Evolutionary conservation across 2,113 vertebrate genomes (phyloP).

Genomic region (Hyperoodon ampullatus): DNA sequence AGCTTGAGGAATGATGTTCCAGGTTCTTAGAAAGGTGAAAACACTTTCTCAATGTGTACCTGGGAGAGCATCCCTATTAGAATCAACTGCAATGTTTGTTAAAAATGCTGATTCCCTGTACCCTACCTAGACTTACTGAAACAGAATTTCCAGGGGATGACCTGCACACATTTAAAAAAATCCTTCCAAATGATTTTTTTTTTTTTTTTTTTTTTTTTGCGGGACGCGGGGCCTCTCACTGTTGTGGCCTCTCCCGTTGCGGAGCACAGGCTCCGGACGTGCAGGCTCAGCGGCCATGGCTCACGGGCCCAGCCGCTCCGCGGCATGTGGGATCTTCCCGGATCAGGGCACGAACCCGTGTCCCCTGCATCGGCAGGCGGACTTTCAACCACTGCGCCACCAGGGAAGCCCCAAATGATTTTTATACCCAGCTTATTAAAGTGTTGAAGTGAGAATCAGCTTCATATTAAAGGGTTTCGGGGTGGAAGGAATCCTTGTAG

Average conservation of each 20-base stretch:
- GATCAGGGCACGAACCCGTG: too few species aligned
- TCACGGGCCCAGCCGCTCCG: too few species aligned
- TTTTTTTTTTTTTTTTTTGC: too few species aligned
- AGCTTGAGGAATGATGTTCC: neutral
- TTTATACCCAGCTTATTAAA: neutral
- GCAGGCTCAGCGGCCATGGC: too few species aligned
- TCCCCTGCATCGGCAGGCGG: too few species aligned
- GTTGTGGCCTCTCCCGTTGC: too few species aligned
- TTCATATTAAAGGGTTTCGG: neutral
- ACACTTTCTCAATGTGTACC: neutral
- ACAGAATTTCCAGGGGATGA: neutral
- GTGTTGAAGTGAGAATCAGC: neutral
- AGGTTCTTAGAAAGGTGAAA: neutral
- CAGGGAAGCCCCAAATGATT: neutral
- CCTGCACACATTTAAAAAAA: neutral
- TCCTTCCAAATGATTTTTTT: neutral
- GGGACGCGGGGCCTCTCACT: too few species aligned
- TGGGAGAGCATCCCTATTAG: neutral
- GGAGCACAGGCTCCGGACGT: too few species aligned
- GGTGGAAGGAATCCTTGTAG: neutral
- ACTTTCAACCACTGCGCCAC: too few species aligned
- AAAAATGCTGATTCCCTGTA: neutral
- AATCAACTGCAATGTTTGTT: neutral
- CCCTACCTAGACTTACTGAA: neutral
- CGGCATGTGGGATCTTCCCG: too few species aligned